Evolutionary conservation across 92 coral and sea anemone species (phyloP), one percentile per base, ranked within the genome.

Genomic region (Palythoa heliodiscus): DNA sequence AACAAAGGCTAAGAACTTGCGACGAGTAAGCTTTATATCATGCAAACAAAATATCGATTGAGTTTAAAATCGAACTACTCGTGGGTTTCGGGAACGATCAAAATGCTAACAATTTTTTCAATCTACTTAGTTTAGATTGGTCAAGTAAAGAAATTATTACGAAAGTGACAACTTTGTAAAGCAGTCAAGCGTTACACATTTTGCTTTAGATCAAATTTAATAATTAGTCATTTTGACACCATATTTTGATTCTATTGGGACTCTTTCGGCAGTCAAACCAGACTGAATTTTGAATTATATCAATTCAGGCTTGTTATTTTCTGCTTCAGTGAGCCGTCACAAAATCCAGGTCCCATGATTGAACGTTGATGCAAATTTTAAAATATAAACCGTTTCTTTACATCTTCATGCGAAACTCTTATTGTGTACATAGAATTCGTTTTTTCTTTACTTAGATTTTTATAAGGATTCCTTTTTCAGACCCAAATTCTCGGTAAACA

Each of bases 171-270:
- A 15, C 11, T 58, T 22, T 29, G 38, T 29, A 58, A 43, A 5
- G 4, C 50, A 78, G 43, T 15, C 67, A 13, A 55, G 71, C 71
- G 52, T 78, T 60, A 38, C 24, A 19, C 71, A 60, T 61, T 61
- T 58, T 60, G 5, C 52, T 60, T 38, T 12, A 78, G 48, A 78
- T 60, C 83, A 35, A 78, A 58, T 78, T 78, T n/a, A 23, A 23
- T 38, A 78, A 78, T 52, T 35, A 78, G 11, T 19, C 47, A 76
- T n/a, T 58, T 60, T 78, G 39, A 20, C 83, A 78, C 53, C 7
- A 12, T 39, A 15, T 78, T 11, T 60, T 68, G 58, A 52, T 55
- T 11, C 57, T 35, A 54, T 40, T 43, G 19, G 47, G n/a, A 16
- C 22, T 23, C 16, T 23, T 57, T 50, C 1, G 25, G 9, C 25